These are phyloP conservation scores for Phytoseiulus persimilis DNA, from an alignment of 2,888 invertebrate species.

Conservation along the genomic window DNA sequence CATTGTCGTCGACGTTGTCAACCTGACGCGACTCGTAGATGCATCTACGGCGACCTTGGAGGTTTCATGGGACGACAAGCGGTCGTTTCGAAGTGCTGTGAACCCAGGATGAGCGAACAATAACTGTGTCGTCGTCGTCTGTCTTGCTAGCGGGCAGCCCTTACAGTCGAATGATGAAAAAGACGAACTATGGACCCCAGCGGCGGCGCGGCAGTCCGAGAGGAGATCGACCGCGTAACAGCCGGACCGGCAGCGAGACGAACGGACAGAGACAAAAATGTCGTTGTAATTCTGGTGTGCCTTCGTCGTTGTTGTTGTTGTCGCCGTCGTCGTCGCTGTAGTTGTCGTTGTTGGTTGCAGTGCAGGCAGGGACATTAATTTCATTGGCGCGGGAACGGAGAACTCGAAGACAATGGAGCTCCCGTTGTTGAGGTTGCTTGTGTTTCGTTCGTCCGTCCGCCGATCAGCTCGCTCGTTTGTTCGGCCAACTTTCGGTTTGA, in stretches of 20 bases:
- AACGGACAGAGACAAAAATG: background rate
- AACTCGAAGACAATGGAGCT: background rate
- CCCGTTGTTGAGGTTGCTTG: background rate
- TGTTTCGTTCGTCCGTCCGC: background rate
- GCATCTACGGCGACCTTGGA: background rate
- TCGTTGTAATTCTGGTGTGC: background rate
- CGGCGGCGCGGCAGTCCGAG: background rate
- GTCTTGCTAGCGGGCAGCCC: background rate
- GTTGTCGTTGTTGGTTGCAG: background rate
- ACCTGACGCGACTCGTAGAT: background rate
- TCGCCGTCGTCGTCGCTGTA: too few relatives aligned
- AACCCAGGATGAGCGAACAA: background rate
- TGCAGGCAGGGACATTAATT: background rate
- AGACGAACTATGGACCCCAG: background rate
- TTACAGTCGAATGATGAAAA: background rate
- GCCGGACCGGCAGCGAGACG: background rate
- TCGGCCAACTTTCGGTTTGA: background rate
- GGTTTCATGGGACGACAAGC: background rate
- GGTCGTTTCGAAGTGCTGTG: background rate
- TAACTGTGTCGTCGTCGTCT: background rate
- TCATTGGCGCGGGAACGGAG: background rate
- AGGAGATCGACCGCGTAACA: background rate
- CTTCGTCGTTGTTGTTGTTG: background rate
- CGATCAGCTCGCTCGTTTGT: too few relatives aligned
- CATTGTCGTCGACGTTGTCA: background rate